Evolutionary conservation across 2,888 invertebrate species (phyloP), one percentile per base, ranked within the genome.

Genomic region (Diachrysia chrysitis): DNA sequence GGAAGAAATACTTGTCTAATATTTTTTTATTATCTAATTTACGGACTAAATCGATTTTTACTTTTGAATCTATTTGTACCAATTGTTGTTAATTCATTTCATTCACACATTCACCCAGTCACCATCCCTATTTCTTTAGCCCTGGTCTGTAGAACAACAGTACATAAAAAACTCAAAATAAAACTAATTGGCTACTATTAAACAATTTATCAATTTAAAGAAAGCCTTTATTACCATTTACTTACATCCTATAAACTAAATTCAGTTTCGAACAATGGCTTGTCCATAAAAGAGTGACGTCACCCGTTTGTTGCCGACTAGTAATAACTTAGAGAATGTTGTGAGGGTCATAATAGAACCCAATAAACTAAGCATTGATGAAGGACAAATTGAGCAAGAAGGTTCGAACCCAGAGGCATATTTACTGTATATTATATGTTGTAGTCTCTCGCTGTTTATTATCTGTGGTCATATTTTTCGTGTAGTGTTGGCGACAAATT

Each of bases 311-410:
- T 21, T 12, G 19, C 21, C 48, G 4, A 12, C 10, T 51, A 19
- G 21, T 51, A 21, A 51, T 51, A 51, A 51, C 48, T 51, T 51
- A 51, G 19, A 21, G 21, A 48, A 51, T 51, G 48, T 21, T 51
- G 48, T 21, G 48, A 51, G 14, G 48, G 19, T 17, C 21, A 51
- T 51, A 21, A 21, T 14, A 19, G 17, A 21, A 21, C 19, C 48
- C 48, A 51, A 51, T 51, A 51, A 51, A 51, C 48, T 12, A 21
- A 51, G 19, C 48, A 21, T 51, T 19, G 19, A 21, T 21, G 48
- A 51, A 21, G 48, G 48, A 19, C 21, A 19, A 21, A 51, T 51
- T 21, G 48, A 21, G 48, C 21, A 21, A 51, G 48, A 17, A 51
- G 48, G 19, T 14, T 19, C 21, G 48, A 19, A 51, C 21, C 48